Conservation (phyloP, 2,888 invertebrate species). For the Polydrusus pterygomalis region DNA sequence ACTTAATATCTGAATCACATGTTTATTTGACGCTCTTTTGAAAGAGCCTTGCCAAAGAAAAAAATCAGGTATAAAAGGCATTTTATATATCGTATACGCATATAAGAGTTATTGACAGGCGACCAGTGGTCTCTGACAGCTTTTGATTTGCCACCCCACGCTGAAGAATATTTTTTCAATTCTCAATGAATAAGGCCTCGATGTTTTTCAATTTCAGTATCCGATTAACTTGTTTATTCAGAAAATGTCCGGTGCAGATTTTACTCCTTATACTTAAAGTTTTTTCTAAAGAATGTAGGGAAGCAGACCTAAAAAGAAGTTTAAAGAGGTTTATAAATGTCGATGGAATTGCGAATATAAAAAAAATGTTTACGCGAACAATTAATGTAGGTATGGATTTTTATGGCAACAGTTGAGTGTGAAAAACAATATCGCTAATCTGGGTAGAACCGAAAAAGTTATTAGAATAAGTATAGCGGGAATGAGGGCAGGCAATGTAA, state of each 20-base stretch:
- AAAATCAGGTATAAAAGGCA: constrained; percentile 47
- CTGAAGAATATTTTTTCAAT: constrained; percentile 61
- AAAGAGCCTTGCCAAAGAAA: constrained; percentile 8
- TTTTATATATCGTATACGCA: constrained; percentile 37
- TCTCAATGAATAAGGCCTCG: constrained; percentile 66
- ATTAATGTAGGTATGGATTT: not conserved
- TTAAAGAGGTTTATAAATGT: constrained; percentile 21
- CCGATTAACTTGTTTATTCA: constrained; percentile 69
- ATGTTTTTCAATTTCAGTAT: constrained; percentile 69
- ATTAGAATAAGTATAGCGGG: too few species aligned
- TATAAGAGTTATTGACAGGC: constrained; percentile 64
- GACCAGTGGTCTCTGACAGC: constrained; percentile 68
- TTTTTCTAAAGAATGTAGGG: constrained; percentile 11
- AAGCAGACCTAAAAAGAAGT: constrained; percentile 1
- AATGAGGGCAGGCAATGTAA: too few species aligned
- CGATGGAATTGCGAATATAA: constrained; percentile 13
- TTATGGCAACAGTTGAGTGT: not conserved
- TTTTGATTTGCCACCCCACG: constrained; percentile 62
- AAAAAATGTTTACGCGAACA: not conserved
- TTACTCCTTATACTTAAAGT: constrained; percentile 39
- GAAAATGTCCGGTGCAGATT: constrained; percentile 65
- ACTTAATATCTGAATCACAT: not conserved
- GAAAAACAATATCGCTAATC: too few species aligned
- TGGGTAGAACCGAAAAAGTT: too few species aligned
- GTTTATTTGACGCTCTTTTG: constrained; percentile 35